Percentiles rank a stretch among this genome's conserved stretches.
These are phyloP conservation scores for Chrysomallon squamiferum DNA, from an alignment of 1,140 invertebrate species.

Conservation along the genomic window DNA sequence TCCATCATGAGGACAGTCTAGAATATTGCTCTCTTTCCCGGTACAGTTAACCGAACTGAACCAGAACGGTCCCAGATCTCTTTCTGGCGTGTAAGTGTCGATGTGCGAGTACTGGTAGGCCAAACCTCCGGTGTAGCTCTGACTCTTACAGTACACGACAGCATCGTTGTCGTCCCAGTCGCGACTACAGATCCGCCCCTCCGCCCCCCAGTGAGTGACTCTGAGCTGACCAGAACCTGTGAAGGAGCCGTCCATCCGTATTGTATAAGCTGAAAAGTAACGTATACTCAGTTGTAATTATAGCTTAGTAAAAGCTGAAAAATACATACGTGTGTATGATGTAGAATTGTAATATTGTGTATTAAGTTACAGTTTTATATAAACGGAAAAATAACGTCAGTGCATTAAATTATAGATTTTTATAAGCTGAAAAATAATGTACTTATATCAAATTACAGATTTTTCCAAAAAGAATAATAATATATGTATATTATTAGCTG, in stretches of 20 bases:
- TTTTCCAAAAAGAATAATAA: too few relatives aligned
- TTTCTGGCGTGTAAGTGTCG: constrained; percentile 20
- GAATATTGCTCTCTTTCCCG: constrained; percentile 38
- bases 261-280: constrained; percentile 31
- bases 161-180: constrained; percentile 54
- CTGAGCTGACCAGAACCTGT: constrained; percentile 35
- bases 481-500: too few relatives aligned
- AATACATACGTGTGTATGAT: too few relatives aligned
- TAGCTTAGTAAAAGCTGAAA: too few relatives aligned
- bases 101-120: constrained; percentile 40
- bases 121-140: constrained; percentile 34
- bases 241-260: constrained; percentile 11
- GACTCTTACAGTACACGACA: constrained; percentile 37
- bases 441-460: too few relatives aligned
- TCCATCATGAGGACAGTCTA: constrained; percentile 34
- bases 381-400: too few relatives aligned
- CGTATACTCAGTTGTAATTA: too few relatives aligned
- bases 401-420: too few relatives aligned
- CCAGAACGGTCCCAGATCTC: constrained; percentile 45
- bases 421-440: too few relatives aligned
- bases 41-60: constrained; percentile 46
- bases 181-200: constrained; percentile 45
- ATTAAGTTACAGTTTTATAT: too few relatives aligned
- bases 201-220: constrained; percentile 40
- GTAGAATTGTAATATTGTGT: too few relatives aligned